Percentiles rank a stretch among this genome's conserved stretches.
These are phyloP conservation scores for Drosophila watanabei DNA, from an alignment of 1,140 invertebrate genomes.

Conservation along the genomic window DNA sequence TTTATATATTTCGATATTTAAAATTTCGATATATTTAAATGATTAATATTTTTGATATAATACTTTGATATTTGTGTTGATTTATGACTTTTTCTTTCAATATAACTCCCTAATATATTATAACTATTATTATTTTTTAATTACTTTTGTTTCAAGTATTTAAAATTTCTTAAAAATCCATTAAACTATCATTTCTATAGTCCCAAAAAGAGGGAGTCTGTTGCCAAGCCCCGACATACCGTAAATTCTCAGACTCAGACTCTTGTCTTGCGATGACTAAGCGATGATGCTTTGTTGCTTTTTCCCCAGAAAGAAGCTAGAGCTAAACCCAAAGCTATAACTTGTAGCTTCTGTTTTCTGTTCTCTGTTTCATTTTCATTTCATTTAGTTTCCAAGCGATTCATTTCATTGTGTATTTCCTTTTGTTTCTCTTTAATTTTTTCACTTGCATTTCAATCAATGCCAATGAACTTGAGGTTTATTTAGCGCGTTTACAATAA, in stretches of 20 bases:
- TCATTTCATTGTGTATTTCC: slow-evolving; percentile 32
- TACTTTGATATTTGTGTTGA: background rate
- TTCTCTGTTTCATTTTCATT: slow-evolving; percentile 21
- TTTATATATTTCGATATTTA: too few relatives aligned
- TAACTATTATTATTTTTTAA: background rate
- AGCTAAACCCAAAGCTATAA: background rate
- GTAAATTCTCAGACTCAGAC: background rate
- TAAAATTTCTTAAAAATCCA: background rate
- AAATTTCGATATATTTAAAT: too few relatives aligned
- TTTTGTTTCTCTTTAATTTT: slow-evolving; percentile 33
- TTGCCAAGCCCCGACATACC: background rate
- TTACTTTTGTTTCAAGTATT: background rate
- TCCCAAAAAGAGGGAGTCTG: background rate
- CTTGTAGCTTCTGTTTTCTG: background rate
- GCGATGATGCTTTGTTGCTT: background rate
- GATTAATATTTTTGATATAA: background rate
- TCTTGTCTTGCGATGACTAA: background rate
- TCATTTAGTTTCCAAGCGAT: slow-evolving; percentile 9
- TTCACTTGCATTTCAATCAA: slow-evolving; percentile 66
- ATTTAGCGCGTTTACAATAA: slow-evolving; percentile 49
- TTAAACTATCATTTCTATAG: background rate
- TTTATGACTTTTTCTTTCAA: background rate
- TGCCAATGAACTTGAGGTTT: slow-evolving; percentile 78
- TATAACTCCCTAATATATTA: background rate
- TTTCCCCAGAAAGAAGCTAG: background rate